Conservation (phyloP, 2,113 vertebrate genomes). For the Rhinopomastus cyanomelas region DNA sequence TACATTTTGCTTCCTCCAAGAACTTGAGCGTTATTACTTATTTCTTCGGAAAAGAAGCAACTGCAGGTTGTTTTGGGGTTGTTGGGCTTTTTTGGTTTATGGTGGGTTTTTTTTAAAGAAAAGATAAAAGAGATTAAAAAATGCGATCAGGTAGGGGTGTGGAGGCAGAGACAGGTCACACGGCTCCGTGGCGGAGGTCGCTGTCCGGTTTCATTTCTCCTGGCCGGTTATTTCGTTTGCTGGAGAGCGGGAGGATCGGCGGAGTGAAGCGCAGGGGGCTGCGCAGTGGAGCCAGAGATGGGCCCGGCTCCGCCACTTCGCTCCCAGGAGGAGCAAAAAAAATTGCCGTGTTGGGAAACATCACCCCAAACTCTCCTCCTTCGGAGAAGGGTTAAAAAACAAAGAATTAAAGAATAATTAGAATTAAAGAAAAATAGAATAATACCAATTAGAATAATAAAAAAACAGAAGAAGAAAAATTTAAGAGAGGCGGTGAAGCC, state of each 20-base stretch:
- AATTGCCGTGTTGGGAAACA: not conserved
- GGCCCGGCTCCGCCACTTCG: not conserved
- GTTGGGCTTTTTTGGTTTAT: no score
- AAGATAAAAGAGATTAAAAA: not conserved
- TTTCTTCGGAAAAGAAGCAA: not conserved
- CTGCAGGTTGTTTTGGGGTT: not conserved
- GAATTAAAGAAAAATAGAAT: not conserved
- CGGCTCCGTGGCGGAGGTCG: not conserved
- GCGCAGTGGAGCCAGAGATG: not conserved
- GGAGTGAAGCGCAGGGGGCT: not conserved
- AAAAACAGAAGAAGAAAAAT: not conserved
- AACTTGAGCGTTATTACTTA: not conserved
- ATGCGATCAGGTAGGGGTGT: not conserved
- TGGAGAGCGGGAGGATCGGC: not conserved
- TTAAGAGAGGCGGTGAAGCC: not conserved
- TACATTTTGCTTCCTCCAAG: not conserved
- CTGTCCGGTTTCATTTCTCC: not conserved
- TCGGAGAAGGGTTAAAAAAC: accelerated
- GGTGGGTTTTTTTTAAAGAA: no score
- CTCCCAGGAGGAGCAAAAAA: no score
- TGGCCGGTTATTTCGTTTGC: not conserved
- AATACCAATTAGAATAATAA: not conserved
- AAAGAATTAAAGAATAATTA: not conserved
- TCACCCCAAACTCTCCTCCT: not conserved
- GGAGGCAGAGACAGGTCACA: not conserved